These are phyloP conservation scores for Calidris pygmaea DNA, from an alignment of 2,113 vertebrate species.

Conservation along the genomic window DNA sequence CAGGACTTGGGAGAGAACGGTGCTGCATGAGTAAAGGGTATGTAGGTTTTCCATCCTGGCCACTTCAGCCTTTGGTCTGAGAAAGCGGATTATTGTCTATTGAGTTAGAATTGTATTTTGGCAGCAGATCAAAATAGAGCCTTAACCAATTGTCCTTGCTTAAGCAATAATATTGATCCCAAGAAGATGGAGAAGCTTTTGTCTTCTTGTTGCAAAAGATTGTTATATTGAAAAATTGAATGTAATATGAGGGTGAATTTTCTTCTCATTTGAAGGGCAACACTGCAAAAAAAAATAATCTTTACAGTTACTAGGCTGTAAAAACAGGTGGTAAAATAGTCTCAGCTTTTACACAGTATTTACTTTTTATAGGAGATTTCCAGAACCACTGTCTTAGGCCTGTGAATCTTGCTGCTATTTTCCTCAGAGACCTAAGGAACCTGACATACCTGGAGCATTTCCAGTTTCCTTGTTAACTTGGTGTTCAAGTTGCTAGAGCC, in stretches of 20 bases:
- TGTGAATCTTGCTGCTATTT: not conserved
- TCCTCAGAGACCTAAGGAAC: not conserved
- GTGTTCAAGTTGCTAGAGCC: not conserved
- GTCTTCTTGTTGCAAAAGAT: not conserved
- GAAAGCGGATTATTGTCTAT: not conserved
- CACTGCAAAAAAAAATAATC: not conserved
- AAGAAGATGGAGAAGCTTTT: not conserved
- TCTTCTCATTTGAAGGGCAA: not conserved
- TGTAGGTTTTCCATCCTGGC: not conserved
- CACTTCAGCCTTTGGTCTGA: not conserved
- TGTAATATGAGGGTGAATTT: not conserved
- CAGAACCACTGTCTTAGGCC: not conserved
- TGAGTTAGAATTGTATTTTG: conserved; percentile 11
- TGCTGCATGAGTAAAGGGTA: not conserved
- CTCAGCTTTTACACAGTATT: not conserved
- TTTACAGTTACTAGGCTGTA: not conserved
- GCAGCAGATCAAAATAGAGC: not conserved
- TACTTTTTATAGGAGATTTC: not conserved
- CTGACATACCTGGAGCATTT: not conserved
- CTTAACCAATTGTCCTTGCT: not conserved
- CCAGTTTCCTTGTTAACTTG: not conserved
- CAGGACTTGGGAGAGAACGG: not conserved
- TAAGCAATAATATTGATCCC: conserved; percentile 17
- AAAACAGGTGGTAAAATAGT: not conserved
- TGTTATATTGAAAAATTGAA: conserved; percentile 3